These are phyloP conservation scores for Uloborus diversus DNA, from an alignment of 1,140 invertebrate genomes.

Conservation along the genomic window DNA sequence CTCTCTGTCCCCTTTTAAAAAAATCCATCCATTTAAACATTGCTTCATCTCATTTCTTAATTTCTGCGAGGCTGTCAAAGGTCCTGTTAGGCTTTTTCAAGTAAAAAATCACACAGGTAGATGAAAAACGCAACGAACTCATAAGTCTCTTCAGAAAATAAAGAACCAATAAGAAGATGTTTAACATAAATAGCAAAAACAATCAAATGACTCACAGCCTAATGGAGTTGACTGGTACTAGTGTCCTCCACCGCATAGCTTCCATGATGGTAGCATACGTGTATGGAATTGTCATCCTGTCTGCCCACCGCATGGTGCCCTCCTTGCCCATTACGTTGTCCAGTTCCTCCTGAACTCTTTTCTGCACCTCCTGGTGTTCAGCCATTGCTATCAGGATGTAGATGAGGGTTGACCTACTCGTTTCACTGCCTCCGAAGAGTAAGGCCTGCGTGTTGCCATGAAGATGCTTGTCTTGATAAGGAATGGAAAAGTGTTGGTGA, in stretches of 20 bases:
- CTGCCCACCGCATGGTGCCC: conserved; percentile 51
- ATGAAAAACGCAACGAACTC: not conserved
- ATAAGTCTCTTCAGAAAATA: not conserved
- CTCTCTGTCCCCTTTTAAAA: too few species aligned
- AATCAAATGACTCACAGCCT: not conserved
- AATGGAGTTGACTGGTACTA: conserved; percentile 47
- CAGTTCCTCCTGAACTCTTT: conserved; percentile 59
- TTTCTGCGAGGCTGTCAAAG: not conserved
- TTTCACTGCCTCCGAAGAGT: conserved; percentile 60
- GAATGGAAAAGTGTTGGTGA: not conserved
- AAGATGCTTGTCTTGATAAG: conserved; percentile 36
- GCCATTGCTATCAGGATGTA: conserved; percentile 59
- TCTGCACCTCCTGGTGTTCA: conserved; percentile 55
- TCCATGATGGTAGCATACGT: conserved; percentile 58
- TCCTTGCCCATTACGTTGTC: conserved; percentile 57
- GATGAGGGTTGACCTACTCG: conserved; percentile 52
- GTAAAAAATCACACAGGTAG: not conserved
- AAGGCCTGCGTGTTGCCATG: conserved; percentile 50
- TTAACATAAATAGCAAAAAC: not conserved
- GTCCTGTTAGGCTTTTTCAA: not conserved
- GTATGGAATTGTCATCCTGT: conserved; percentile 53
- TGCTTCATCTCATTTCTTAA: not conserved
- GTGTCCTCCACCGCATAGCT: conserved; percentile 49
- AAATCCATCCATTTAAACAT: too few species aligned
- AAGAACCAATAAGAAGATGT: not conserved